Evolutionary conservation across 2,888 invertebrate genomes (phyloP), one percentile per base, ranked within the genome.

Genomic region (Drosophila diplacantha): DNA sequence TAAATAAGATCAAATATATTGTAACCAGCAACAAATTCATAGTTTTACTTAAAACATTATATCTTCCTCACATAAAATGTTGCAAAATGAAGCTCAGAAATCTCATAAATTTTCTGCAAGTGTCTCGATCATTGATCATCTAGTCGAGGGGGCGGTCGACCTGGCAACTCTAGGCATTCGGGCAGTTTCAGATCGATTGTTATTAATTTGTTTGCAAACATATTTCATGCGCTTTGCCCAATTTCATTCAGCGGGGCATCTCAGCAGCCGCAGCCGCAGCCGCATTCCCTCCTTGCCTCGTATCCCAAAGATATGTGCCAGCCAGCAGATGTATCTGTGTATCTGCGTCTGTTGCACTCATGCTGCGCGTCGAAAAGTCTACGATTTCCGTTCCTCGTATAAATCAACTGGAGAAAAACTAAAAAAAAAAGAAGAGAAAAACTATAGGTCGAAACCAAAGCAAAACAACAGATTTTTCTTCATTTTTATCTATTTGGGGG

Each of bases 311-410:
- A 64, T 53, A 64, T 46, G 39, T 37, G 49, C 31, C 32, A 35
- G 35, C 63, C 63, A 43, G 52, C 66, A 54, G 44, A 51, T 51
- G 54, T 49, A 66, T 59, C 54, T 51, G 24, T 58, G 39, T 50
- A 52, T 54, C 50, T 60, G 39, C 46, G 46, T 50, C 39, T 64
- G 49, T 69, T 81, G 80, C 80, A 83, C 83, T 81, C 83, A 84
- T 75, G 84, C 83, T 84, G 83, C 81, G 83, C 84, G 83, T 83
- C 83, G 78, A 78, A 76, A 80, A 83, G 83, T 83, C 83, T 83
- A 81, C 84, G 83, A 81, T 83, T 83, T 84, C 83, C 82, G 82
- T 74, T 80, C 74, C 70, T 72, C 71, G 69, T 76, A 82, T 83
- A 83, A 83, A 83, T 82, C 82, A 83, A 74, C 64, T 69, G 71